Evolutionary conservation across 2,888 invertebrate species (phyloP), one percentile per base, ranked within the genome.

Genomic region (Aspidapion aeneum): DNA sequence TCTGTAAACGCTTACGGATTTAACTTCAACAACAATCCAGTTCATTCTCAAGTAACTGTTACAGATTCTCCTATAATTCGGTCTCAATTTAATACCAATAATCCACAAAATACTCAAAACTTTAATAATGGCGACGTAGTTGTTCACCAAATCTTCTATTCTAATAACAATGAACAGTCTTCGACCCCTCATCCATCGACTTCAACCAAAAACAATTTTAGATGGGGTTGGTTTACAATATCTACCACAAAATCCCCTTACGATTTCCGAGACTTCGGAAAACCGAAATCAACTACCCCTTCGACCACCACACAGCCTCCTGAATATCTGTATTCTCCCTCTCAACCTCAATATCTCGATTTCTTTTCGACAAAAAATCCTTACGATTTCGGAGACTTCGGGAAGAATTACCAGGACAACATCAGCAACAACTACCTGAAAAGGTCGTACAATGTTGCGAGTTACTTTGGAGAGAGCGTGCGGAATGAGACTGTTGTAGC

Each of bases 301-400:
- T 70, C 73, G 2, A 69, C 73, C 9, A 71, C 71, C 67, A 67
- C 63, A 67, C 63, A 57, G 66, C 62, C 62, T 64, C 65, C 67
- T 55, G 69, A 35, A 35, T 35, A 35, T 12, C 35, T 35, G 66
- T 50, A 63, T 68, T 9, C 70, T 85, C 75, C 67, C 78, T 65
- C 77, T 77, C 57, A 73, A 83, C 81, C 71, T 79, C 74, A 78
- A 79, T 76, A 63, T 77, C 76, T 69, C 78, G 73, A 75, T 79
- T 77, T 75, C 70, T 75, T 73, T 58, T 87, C 88, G 1, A 87
- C 87, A 9, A 86, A 84, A 77, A 85, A 79, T 71, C 83, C 83
- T 9, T 82, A 82, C 71, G 78, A 82, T 73, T 82, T 82, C 73
- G 79, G 78, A 63, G 78, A 81, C 71, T 81, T 81, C 71, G 80